A percentile compares a stretch with the other conserved stretches of the same genome.
Evolutionary conservation across 2,113 vertebrate genomes (phyloP).

Genomic region (Pyrgilauda ruficollis): DNA sequence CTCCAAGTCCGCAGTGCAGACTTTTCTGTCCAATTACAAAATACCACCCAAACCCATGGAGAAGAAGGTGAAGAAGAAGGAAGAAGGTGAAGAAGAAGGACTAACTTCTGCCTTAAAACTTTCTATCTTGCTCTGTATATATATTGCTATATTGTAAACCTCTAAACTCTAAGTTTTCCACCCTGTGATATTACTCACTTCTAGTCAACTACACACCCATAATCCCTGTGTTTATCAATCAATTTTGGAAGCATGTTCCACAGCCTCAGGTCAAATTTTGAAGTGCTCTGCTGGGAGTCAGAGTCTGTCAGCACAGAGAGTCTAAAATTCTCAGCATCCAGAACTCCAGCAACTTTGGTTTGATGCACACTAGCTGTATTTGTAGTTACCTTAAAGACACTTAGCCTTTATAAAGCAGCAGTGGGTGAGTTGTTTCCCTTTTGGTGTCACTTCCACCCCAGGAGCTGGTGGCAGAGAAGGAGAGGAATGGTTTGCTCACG

Average conservation of each 20-base stretch:
- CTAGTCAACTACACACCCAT: not conserved
- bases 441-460: conserved; percentile 36
- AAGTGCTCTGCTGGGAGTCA: not conserved
- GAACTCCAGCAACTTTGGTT: not conserved
- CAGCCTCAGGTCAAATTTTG: not conserved
- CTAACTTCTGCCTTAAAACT: not conserved
- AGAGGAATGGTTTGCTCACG: conserved; percentile 83
- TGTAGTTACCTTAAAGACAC: not conserved
- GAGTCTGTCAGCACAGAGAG: not conserved
- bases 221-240: not conserved
- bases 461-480: conserved; percentile 94
- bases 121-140: not conserved
- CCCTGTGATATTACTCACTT: not conserved
- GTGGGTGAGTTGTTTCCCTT: not conserved
- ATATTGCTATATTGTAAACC: not conserved
- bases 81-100: too few species aligned
- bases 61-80: not conserved
- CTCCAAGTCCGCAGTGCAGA: not conserved
- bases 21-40: not conserved
- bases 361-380: not conserved
- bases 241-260: not conserved
- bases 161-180: not conserved
- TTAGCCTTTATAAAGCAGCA: not conserved
- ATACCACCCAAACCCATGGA: not conserved
- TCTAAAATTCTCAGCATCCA: not conserved